These are phyloP conservation scores for Yponomeuta plumbellus DNA, from an alignment of 2,888 invertebrate species.

Conservation along the genomic window DNA sequence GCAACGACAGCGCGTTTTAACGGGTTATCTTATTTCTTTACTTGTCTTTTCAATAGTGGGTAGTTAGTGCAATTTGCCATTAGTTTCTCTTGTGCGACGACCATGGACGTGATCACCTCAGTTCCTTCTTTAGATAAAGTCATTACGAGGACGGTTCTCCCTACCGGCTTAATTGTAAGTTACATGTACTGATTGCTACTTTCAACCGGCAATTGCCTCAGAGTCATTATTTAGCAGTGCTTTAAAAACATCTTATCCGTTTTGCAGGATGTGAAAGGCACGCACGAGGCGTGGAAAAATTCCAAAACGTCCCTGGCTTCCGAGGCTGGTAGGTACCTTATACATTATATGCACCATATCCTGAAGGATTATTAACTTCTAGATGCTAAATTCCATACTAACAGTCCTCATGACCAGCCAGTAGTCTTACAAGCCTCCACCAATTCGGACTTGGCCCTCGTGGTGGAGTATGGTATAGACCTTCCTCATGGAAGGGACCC, in stretches of 20 bases:
- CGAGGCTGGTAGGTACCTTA: neutral
- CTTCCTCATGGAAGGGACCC: too few relatives aligned
- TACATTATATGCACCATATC: neutral
- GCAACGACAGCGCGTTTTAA: too few relatives aligned
- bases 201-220: neutral
- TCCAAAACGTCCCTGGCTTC: neutral
- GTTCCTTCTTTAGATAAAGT: neutral
- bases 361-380: neutral
- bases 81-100: neutral
- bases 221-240: neutral
- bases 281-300: neutral
- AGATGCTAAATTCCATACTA: too few relatives aligned
- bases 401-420: too few relatives aligned
- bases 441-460: too few relatives aligned
- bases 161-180: neutral
- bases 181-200: neutral
- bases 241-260: neutral
- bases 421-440: too few relatives aligned
- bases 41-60: neutral
- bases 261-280: neutral
- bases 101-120: neutral
- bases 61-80: neutral
- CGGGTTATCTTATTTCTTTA: too few relatives aligned
- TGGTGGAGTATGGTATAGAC: too few relatives aligned
- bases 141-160: neutral